phyloP scores from a whole-genome alignment of 1,140 invertebrate species.

The Atta texana region DNA sequence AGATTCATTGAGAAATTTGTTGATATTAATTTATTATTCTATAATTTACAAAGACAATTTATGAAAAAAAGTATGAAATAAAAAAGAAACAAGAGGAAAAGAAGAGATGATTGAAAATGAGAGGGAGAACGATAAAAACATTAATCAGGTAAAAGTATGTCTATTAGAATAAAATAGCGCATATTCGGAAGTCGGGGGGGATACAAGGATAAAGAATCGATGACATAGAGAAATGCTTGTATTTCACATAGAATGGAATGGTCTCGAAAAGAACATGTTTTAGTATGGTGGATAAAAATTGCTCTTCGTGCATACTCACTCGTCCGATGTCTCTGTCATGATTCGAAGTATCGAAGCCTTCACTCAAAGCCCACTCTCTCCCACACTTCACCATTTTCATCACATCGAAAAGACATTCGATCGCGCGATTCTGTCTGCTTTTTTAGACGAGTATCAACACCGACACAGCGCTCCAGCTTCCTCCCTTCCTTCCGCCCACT shows the following conservation, averaged over 20 bases:
- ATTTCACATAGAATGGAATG: slow-evolving; percentile 16
- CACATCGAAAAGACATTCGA: slow-evolving; percentile 86
- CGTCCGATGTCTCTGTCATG: slow-evolving; percentile 86
- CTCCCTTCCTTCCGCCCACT: slow-evolving; percentile 16
- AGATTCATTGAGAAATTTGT: neutral
- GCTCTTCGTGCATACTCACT: slow-evolving; percentile 82
- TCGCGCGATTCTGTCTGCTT: slow-evolving; percentile 67
- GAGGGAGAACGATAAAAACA: neutral
- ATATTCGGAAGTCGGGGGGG: no score
- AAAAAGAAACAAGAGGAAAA: neutral
- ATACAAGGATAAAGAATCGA: no score
- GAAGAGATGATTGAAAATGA: neutral
- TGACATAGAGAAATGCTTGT: neutral
- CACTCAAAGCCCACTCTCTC: slow-evolving; percentile 84
- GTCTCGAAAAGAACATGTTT: neutral
- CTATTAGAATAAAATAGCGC: neutral
- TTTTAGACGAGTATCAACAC: slow-evolving; percentile 74
- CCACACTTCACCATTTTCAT: slow-evolving; percentile 86
- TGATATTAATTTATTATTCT: neutral
- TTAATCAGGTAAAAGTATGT: neutral
- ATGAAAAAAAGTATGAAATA: neutral
- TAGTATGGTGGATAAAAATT: neutral
- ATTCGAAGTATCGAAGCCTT: slow-evolving; percentile 83
- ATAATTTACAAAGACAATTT: neutral
- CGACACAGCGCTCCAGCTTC: slow-evolving; percentile 70